Evolutionary conservation across 2,797 vertebrate genomes (phyloP).

Genomic region (Tauraco hartlaubi): DNA sequence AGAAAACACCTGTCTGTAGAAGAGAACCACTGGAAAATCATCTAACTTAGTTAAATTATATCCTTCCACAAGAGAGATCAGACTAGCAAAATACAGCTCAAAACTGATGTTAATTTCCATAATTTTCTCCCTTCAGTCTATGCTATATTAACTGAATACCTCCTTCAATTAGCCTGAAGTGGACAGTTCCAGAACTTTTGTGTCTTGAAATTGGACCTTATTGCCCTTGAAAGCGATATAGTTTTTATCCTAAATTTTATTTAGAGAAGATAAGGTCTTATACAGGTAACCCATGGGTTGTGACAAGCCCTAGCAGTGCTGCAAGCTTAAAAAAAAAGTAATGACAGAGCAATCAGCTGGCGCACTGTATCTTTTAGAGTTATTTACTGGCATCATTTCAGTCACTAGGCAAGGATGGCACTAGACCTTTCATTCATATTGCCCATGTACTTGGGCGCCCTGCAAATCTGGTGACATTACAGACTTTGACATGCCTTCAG

Average conservation of each 20-base stretch:
- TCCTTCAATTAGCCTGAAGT: not conserved
- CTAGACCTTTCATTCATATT: not conserved
- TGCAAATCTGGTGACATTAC: not conserved
- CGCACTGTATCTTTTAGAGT: not conserved
- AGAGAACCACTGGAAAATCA: not conserved
- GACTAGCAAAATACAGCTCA: not conserved
- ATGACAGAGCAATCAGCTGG: not conserved
- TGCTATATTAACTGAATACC: not conserved
- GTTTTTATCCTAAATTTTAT: constrained; percentile 9
- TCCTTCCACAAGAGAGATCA: not conserved
- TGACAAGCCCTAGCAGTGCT: not conserved
- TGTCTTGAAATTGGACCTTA: not conserved
- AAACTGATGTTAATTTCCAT: not conserved
- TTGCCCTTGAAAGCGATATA: not conserved
- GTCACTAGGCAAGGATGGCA: not conserved
- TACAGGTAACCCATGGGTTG: not conserved
- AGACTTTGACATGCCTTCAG: not conserved
- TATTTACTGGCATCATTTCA: not conserved
- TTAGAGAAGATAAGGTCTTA: constrained; percentile 28
- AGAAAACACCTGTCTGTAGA: not conserved
- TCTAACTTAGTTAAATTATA: not conserved
- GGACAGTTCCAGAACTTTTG: not conserved
- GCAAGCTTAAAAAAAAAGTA: not conserved
- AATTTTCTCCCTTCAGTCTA: not conserved
- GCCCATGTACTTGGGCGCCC: not conserved